Evolutionary conservation across 92 coral and sea anemone species (phyloP).

Genomic region (Meandrina meandrites): DNA sequence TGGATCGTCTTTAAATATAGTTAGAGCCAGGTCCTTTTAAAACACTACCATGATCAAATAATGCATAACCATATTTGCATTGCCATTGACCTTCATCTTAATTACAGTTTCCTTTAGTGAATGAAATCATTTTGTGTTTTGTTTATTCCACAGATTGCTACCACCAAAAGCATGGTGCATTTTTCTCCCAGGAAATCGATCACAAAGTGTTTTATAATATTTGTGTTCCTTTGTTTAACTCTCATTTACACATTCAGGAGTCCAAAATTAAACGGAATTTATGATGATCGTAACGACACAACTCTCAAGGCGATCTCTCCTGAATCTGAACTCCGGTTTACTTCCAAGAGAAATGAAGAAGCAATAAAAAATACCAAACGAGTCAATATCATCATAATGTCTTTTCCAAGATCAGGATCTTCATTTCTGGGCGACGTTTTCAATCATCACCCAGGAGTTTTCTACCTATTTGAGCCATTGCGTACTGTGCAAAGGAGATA

Average conservation of each 20-base stretch:
- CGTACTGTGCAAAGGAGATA: background rate
- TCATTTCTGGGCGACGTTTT: constrained; percentile 39
- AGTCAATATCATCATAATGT: constrained; percentile 15
- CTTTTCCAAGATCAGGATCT: constrained; percentile 35
- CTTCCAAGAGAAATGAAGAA: background rate
- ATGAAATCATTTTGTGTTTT: background rate
- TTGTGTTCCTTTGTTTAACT: background rate
- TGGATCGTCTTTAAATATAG: no score
- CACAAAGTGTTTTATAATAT: background rate
- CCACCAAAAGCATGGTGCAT: background rate
- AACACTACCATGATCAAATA: no score
- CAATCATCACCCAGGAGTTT: constrained; percentile 33
- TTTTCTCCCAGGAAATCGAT: background rate
- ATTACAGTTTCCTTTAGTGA: no score
- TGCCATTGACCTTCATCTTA: no score
- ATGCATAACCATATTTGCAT: no score
- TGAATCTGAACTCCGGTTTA: background rate
- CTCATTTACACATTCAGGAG: background rate
- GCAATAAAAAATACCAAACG: background rate
- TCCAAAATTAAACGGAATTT: background rate
- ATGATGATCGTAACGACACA: background rate
- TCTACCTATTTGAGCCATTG: constrained; percentile 37
- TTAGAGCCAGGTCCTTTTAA: no score
- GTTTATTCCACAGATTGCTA: background rate
- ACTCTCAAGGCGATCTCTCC: background rate